Base-by-base conservation (phyloP, 1,140 invertebrate genomes). In the Pantala flavescens region DNA sequence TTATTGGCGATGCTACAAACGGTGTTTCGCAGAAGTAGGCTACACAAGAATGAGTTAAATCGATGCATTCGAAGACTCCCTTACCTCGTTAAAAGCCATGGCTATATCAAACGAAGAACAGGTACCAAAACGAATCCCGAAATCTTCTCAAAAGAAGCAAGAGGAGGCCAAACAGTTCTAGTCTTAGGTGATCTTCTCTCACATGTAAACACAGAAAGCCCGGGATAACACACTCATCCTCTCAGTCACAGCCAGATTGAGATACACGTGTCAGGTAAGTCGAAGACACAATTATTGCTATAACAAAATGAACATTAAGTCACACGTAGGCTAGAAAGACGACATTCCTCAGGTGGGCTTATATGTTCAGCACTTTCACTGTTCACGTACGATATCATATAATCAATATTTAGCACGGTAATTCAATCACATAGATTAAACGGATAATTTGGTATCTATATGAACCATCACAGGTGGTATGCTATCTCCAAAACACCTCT, bases 321-420 rank as follows among this genome's bases (percentile, higher is more conserved):
- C 49, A 63, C 49, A 63, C 49, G 49, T 63, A 63, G n/a, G 49
- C 49, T 63, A 63, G n/a, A 16, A 63, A 63, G 49, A 63, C 14
- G 49, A 63, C 49, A 63, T 63, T 63, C 49, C 49, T 63, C 49
- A 63, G 49, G 49, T 63, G 49, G 49, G 49, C 49, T 63, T 63
- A 63, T 63, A 63, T 63, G 49, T 63, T 63, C 49, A 63, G n/a
- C 49, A 63, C 49, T 63, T 63, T 63, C 49, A 63, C 49, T 63
- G 49, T 63, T 63, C 49, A 63, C 14, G n/a, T 19, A 63, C 2
- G 16, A 19, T 19, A 21, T 12, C 49, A 63, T 16, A 63, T 7
- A 63, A 63, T 63, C 49, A 63, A 63, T 63, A 63, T 21, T 21
- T 5, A 63, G n/a, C 14, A 63, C n/a, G 12, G 12, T 63, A 63